These are phyloP conservation scores for Martes flavigula DNA, from an alignment of 2,797 vertebrate genomes.

Conservation along the genomic window DNA sequence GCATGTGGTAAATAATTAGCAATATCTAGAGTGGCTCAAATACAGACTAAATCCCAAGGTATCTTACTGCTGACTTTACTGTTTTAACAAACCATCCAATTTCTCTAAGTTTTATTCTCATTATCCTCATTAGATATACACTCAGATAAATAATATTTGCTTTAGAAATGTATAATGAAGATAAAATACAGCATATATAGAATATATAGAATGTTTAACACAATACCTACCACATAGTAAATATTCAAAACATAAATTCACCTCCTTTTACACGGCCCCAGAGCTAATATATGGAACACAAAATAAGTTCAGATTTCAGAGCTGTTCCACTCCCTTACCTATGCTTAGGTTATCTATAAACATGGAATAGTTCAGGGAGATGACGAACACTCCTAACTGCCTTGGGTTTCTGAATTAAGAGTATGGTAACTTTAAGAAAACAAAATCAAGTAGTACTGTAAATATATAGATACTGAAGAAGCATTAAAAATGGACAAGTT, in stretches of 20 bases:
- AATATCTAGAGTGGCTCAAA: background rate
- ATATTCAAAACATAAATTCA: background rate
- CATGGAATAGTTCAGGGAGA: background rate
- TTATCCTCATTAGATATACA: background rate
- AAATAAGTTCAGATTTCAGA: background rate
- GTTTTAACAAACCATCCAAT: background rate
- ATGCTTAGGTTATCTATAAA: background rate
- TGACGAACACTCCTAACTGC: background rate
- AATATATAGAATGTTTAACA: background rate
- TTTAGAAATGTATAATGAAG: background rate
- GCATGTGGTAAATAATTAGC: background rate
- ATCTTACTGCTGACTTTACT: background rate
- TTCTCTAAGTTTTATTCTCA: background rate
- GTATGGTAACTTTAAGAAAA: background rate
- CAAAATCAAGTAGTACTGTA: background rate
- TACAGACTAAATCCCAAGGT: background rate
- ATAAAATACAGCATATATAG: background rate
- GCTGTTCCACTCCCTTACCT: background rate
- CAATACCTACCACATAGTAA: background rate
- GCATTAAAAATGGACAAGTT: background rate
- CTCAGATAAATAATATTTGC: background rate
- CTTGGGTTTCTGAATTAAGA: background rate
- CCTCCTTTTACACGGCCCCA: background rate
- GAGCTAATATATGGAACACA: background rate
- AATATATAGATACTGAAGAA: background rate